These are phyloP conservation scores for Drosophila quinaria DNA, from an alignment of 2,888 invertebrate genomes.

Conservation along the genomic window DNA sequence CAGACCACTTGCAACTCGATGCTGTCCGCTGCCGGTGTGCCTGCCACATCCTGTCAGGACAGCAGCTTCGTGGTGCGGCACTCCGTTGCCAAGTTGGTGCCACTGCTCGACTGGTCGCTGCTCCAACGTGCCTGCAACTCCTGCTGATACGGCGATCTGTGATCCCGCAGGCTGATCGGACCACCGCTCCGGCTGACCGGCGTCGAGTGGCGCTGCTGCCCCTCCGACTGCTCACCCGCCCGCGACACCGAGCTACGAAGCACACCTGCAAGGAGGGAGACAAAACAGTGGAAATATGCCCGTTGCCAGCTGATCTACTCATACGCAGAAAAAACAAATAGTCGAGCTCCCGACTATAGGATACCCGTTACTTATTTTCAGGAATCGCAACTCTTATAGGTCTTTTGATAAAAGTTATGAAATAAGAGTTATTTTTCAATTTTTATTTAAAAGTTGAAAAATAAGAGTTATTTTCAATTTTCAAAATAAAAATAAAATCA, in stretches of 20 bases:
- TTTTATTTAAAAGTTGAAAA: too few relatives aligned
- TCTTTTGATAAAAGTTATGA: too few relatives aligned
- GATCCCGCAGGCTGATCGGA: constrained; percentile 35
- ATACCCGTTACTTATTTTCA: too few relatives aligned
- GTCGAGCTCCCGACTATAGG: too few relatives aligned
- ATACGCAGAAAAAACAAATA: too few relatives aligned
- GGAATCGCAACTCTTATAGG: too few relatives aligned
- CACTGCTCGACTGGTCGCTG: constrained; percentile 35
- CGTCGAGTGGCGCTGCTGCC: constrained; percentile 62
- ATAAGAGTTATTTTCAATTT: too few relatives aligned
- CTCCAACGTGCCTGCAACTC: constrained; percentile 62
- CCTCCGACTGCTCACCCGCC: constrained; percentile 29
- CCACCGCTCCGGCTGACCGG: constrained; percentile 49
- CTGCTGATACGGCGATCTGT: constrained; percentile 57
- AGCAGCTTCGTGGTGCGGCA: constrained; percentile 58
- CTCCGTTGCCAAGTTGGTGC: constrained; percentile 24
- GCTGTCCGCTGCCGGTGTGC: constrained; percentile 44
- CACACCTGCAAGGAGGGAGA: constrained; percentile 59
- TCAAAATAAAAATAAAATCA: too few relatives aligned
- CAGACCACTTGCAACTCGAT: constrained; percentile 61
- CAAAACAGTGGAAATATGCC: not conserved
- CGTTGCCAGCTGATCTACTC: constrained; percentile 3
- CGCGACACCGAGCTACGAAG: constrained; percentile 73
- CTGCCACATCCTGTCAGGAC: constrained; percentile 56
- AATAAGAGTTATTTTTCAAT: too few relatives aligned